Evolutionary conservation across 2,113 vertebrate species (phyloP).

Genomic region (Hassar affinis): DNA sequence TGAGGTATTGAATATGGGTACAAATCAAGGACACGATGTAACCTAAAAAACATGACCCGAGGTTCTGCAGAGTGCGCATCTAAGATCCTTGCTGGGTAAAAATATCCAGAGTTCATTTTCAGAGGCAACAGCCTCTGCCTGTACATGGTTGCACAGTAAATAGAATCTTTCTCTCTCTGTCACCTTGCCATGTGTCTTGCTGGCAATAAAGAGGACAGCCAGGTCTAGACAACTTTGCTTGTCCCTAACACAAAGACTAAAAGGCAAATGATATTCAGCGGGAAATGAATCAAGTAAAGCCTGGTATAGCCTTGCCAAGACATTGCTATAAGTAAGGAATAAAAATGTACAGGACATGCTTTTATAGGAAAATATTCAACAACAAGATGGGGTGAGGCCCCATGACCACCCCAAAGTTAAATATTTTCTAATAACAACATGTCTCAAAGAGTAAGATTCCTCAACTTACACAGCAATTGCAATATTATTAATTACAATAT

Average conservation of each 20-base stretch:
- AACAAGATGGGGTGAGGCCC: not conserved
- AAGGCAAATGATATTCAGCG: not conserved
- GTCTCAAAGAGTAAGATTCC: not conserved
- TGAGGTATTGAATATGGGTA: not conserved
- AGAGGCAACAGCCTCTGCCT: slow-evolving; percentile 45
- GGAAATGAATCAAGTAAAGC: not conserved
- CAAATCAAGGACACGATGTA: slow-evolving; percentile 12
- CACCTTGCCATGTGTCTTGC: slow-evolving; percentile 41
- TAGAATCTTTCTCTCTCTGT: slow-evolving; percentile 40
- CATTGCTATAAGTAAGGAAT: not conserved
- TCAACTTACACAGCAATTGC: too few species aligned
- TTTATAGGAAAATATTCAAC: not conserved
- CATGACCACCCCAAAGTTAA: not conserved
- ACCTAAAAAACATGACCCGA: slow-evolving; percentile 13
- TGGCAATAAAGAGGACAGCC: slow-evolving; percentile 11
- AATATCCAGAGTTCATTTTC: slow-evolving; percentile 53
- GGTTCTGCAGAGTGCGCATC: slow-evolving; percentile 32
- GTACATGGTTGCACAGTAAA: slow-evolving; percentile 54
- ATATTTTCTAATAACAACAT: not conserved
- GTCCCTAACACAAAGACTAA: not conserved
- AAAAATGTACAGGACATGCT: not conserved
- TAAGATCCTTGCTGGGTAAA: slow-evolving; percentile 40
- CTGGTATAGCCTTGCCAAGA: not conserved
- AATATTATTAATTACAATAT: too few species aligned
- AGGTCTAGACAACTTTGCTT: not conserved